Base-by-base conservation (phyloP, 1,140 invertebrate species). In the Drosophila nigromelanica region DNA sequence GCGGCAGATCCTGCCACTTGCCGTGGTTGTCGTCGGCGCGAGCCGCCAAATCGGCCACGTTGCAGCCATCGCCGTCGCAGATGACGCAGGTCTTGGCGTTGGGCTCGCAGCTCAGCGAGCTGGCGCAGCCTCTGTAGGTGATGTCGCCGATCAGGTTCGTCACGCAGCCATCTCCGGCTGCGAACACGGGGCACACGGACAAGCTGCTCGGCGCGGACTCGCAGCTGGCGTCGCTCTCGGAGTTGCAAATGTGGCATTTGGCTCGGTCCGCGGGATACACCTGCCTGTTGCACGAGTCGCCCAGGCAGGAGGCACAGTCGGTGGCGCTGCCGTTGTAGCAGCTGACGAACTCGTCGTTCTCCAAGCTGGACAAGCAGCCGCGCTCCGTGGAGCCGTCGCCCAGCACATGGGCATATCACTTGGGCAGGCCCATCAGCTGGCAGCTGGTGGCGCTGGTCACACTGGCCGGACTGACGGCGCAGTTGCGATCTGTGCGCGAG, bases 1-100 rank as follows among this genome's bases (percentile, higher is more conserved):
- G 52, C 0, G 90, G 90, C 12, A 91, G 67, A 39, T 91, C 90
- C 54, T 91, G 90, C 90, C 90, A 91, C 66, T 80, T 90, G 42
- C 90, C 90, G 11, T 35, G 62, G 5, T 91, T 91, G 48, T 91
- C 78, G 47, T 91, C 90, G 6, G 69, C 47, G 11, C 42, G 61
- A 1, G 27, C 55, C 0, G 60, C 56, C 35, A 91, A 40, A 45
- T 91, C 86, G 1, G 69, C 63, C 14, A 70, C 51, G 27, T 91
- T 91, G 54, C 90, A 91, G 43, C 80, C 90, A 18, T 89, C 71
- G 12, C 76, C 80, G 3, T 56, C 42, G 60, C 90, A 91, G 51
- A 71, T 27, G 5, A 74, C 73, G 39, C 90, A 91, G 11, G 37
- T 76, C 62, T 74, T 85, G 11, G 73, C 33, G 35, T 81, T 70